phyloP scores from a whole-genome alignment of 2,797 vertebrate genomes.

The Sarcoramphus papa region DNA sequence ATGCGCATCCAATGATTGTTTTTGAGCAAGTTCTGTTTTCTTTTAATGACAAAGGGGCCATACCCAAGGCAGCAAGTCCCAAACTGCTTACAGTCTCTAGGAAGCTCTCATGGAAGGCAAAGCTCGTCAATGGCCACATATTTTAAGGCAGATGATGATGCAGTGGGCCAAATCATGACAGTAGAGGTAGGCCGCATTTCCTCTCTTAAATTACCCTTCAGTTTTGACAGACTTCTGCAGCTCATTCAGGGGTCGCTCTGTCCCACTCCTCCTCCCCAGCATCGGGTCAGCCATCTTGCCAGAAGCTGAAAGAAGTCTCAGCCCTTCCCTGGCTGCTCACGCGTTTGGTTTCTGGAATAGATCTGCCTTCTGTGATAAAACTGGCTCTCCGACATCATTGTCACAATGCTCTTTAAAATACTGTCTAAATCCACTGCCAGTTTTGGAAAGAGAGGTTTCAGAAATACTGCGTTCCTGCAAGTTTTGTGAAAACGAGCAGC shows the following conservation, averaged over 20 bases:
- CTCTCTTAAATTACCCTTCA: background rate
- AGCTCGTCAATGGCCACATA: accelerated
- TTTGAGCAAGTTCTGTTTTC: background rate
- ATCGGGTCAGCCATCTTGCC: background rate
- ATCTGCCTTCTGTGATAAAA: background rate
- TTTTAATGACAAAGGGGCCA: background rate
- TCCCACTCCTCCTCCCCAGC: background rate
- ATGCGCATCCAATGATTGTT: background rate
- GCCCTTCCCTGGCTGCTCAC: background rate
- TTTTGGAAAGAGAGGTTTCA: background rate
- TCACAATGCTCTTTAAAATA: accelerated
- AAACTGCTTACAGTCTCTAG: background rate
- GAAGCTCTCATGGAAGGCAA: background rate
- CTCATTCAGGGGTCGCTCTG: background rate
- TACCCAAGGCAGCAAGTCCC: background rate
- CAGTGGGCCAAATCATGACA: background rate
- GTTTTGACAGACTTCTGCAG: background rate
- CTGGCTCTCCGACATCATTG: background rate
- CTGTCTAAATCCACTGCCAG: background rate
- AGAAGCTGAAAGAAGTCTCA: background rate
- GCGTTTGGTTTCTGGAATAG: background rate
- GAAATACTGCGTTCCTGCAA: accelerated
- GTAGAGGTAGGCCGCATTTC: accelerated
- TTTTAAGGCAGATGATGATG: background rate
- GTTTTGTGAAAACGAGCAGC: accelerated